Evolutionary conservation across 2,797 vertebrate genomes (phyloP).

Genomic region (Coccyzus lansbergi): DNA sequence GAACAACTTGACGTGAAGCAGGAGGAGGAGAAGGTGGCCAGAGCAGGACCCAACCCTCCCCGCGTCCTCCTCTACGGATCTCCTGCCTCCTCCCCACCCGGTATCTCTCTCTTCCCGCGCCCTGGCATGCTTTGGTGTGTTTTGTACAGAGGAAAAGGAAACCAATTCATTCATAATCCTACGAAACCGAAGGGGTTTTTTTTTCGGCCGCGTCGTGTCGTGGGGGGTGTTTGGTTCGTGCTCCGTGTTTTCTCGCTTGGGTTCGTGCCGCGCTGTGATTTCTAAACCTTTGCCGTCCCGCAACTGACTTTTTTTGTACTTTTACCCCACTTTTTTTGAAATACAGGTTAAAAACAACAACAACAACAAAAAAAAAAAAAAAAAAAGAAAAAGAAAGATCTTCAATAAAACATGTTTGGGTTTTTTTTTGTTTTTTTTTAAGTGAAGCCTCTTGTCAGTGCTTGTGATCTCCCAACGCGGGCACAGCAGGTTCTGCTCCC

Average conservation of each 20-base stretch:
- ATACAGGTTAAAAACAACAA: no score
- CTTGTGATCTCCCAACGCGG: neutral
- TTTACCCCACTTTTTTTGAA: constrained; percentile 86
- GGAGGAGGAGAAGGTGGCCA: neutral
- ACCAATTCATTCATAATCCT: no score
- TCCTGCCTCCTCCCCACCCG: constrained; percentile 67
- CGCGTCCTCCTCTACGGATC: constrained; percentile 60
- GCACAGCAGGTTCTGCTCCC: fast-evolving
- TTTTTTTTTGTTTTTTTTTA: constrained; percentile 23
- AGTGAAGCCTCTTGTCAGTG: constrained; percentile 74
- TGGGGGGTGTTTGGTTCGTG: constrained; percentile 82
- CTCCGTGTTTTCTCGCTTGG: constrained; percentile 73
- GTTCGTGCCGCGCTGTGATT: constrained; percentile 84
- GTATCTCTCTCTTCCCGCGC: constrained; percentile 64
- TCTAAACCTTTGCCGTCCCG: constrained; percentile 91
- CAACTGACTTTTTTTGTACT: constrained; percentile 91
- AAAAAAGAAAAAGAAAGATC: constrained; percentile 80
- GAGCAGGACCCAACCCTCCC: neutral
- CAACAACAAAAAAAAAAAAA: no score
- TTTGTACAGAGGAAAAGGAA: constrained; percentile 84
- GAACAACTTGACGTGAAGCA: constrained; percentile 93
- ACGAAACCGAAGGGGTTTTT: neutral
- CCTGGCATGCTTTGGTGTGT: constrained; percentile 94
- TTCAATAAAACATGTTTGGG: constrained; percentile 80
- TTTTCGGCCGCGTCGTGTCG: constrained; percentile 73